Evolutionary conservation across 2,888 invertebrate species (phyloP), one percentile per base, ranked within the genome.

Genomic region (Leptopterna dolabrata): DNA sequence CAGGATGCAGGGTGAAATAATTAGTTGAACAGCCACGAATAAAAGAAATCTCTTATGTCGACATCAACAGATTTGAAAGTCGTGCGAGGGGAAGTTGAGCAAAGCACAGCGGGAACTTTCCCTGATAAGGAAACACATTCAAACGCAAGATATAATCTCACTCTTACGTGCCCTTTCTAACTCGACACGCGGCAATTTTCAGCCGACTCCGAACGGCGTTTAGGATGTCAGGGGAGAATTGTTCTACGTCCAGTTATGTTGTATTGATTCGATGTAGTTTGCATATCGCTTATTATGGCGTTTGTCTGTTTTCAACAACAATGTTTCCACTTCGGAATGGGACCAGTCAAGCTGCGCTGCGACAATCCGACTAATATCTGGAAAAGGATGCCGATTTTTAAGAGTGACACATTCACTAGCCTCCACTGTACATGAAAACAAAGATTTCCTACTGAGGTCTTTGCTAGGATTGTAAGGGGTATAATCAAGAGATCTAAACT

Each of bases 61-160:
- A 63, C 63, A 63, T 24, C 63, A 63, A 63, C 63, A 63, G 63
- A 63, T 63, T 63, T 63, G 63, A 63, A 63, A 63, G 24, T 63
- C 63, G 63, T 63, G 63, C 63, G 19, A n/a, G n/a, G 63, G 63
- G 63, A 63, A 63, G 63, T 63, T 24, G 63, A 63, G 63, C 63
- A 63, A 63, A 63, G 63, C 63, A 63, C 63, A 9, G 63, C 63
- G 63, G 24, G 63, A 63, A 63, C 63, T 63, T 63, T 63, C 7
- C 24, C 63, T 24, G 63, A 63, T 63, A 63, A 63, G 24, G 63
- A 63, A 63, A 63, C 63, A 63, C 63, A 63, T 63, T 63, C 63
- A 63, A 63, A 63, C 63, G 63, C 63, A 63, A 63, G 63, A 63
- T 63, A 63, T 24, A 63, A 63, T 63, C 63, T 63, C 63, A 27